Evolutionary conservation across 1,140 invertebrate species (phyloP).

Genomic region (Sitophilus oryzae): DNA sequence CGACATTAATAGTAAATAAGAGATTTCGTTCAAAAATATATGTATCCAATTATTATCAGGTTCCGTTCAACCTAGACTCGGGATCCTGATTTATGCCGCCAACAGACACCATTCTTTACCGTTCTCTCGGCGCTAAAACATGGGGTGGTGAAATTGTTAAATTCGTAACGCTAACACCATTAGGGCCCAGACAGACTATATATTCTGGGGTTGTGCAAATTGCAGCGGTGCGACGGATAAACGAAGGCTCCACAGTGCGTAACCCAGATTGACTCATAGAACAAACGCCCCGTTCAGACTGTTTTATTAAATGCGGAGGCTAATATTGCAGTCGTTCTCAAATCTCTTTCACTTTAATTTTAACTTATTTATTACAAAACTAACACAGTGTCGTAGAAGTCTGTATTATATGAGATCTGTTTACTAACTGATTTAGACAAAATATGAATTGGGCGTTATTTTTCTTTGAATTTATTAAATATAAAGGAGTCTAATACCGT

Average conservation of each 20-base stretch:
- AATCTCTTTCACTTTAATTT: background rate
- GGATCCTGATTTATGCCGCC: conserved; percentile 15
- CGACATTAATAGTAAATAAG: background rate
- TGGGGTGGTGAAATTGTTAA: conserved; percentile 46
- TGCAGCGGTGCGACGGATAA: conserved; percentile 42
- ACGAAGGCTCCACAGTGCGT: conserved; percentile 42
- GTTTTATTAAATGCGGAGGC: conserved; percentile 23
- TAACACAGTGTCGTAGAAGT: too few relatives aligned
- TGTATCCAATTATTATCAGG: conserved; percentile 1
- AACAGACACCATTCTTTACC: conserved; percentile 9
- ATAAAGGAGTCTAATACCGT: too few relatives aligned
- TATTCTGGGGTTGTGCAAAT: conserved; percentile 36
- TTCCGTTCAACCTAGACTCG: background rate
- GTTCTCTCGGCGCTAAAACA: conserved; percentile 34
- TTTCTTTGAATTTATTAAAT: too few relatives aligned
- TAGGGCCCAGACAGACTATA: conserved; percentile 29
- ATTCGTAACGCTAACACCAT: conserved; percentile 46
- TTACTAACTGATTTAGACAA: too few relatives aligned
- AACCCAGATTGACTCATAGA: conserved; percentile 44
- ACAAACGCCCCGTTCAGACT: conserved; percentile 1
- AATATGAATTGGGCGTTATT: too few relatives aligned
- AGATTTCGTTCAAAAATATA: background rate
- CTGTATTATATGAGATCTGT: too few relatives aligned
- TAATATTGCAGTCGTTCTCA: conserved; percentile 13
- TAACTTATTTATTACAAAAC: too few relatives aligned